A percentile compares a stretch with the other conserved stretches of the same genome.
These are phyloP conservation scores for Paratrypauchen microcephalus DNA, from an alignment of 2,797 vertebrate genomes.

Conservation along the genomic window DNA sequence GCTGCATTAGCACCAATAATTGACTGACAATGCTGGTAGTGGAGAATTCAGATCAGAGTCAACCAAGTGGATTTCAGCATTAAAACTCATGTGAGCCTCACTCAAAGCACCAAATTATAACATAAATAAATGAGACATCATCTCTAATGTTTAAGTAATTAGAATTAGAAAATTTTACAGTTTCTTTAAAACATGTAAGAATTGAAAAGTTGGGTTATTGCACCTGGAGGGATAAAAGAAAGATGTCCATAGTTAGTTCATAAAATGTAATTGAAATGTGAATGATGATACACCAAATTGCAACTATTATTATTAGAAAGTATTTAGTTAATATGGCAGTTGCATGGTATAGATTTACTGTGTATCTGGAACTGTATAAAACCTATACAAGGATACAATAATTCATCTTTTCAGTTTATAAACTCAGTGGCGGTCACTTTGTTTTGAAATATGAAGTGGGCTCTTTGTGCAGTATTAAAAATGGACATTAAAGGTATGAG, in stretches of 20 bases:
- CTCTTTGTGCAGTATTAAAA: neutral
- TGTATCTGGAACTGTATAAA: neutral
- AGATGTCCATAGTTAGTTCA: neutral
- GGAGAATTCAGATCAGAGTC: too few relatives aligned
- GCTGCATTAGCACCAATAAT: too few relatives aligned
- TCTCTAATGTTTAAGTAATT: too few relatives aligned
- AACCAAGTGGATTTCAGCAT: too few relatives aligned
- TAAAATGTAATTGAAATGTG: neutral
- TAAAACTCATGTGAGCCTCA: too few relatives aligned
- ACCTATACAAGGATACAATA: too few relatives aligned
- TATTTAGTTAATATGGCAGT: too few relatives aligned
- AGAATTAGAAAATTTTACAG: too few relatives aligned
- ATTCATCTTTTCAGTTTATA: neutral
- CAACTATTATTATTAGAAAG: neutral
- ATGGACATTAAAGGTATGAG: neutral
- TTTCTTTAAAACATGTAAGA: neutral
- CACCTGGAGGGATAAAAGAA: neutral
- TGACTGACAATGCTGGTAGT: too few relatives aligned
- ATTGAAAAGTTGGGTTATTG: neutral
- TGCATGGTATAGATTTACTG: neutral
- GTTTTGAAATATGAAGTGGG: neutral
- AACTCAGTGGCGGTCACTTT: neutral
- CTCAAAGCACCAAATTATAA: too few relatives aligned
- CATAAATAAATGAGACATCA: too few relatives aligned
- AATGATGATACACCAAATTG: neutral